Evolutionary conservation across 2,888 invertebrate genomes (phyloP).

Genomic region (Hedya salicella): DNA sequence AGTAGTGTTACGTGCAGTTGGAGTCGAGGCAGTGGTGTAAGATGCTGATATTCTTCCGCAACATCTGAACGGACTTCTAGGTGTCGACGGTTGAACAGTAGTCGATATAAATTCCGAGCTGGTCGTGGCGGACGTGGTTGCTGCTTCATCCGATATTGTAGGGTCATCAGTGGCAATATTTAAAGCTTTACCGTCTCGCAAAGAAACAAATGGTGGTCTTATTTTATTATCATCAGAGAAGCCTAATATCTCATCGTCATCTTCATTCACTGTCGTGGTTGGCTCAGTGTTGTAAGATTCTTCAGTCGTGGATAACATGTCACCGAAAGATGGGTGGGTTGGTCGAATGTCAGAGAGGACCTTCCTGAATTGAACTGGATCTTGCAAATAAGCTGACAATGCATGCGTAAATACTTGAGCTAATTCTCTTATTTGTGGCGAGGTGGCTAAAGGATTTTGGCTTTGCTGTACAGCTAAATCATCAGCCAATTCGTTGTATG

Average conservation of each 20-base stretch:
- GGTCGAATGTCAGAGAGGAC: constrained; percentile 91
- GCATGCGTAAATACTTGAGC: constrained; percentile 94
- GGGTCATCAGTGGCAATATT: constrained; percentile 63
- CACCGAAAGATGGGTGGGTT: constrained; percentile 88
- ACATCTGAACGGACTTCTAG: constrained; percentile 71
- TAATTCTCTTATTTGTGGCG: constrained; percentile 89
- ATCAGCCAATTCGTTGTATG: constrained; percentile 75
- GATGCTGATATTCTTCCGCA: constrained; percentile 79
- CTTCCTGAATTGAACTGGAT: constrained; percentile 92
- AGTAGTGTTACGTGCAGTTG: constrained; percentile 59
- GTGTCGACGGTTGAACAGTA: constrained; percentile 61
- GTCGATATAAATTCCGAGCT: constrained; percentile 57
- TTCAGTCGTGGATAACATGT: constrained; percentile 69
- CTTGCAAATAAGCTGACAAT: constrained; percentile 91
- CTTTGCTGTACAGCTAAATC: constrained; percentile 87
- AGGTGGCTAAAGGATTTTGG: constrained; percentile 85
- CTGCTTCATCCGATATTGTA: constrained; percentile 55
- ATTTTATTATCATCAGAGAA: constrained; percentile 88
- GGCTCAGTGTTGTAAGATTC: constrained; percentile 81
- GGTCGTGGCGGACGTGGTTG: constrained; percentile 58
- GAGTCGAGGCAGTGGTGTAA: constrained; percentile 71
- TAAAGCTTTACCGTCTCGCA: constrained; percentile 77
- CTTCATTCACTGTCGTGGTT: constrained; percentile 86
- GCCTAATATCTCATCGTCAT: constrained; percentile 91
- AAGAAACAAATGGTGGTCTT: constrained; percentile 56